phyloP scores from a whole-genome alignment of 2,797 vertebrate species.

The Gobionotothen gibberifrons region DNA sequence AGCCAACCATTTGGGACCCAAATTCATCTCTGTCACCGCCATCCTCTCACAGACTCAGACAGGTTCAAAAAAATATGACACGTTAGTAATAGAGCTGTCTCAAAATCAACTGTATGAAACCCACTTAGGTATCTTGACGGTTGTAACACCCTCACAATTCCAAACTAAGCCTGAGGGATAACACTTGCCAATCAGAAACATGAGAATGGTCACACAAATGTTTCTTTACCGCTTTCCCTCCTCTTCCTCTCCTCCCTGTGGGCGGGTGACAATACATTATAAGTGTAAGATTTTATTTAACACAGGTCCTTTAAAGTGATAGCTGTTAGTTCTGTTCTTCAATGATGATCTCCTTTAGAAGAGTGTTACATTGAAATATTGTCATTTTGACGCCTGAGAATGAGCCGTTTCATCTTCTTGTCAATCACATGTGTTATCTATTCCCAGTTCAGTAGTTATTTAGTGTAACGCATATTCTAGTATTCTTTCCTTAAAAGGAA shows the following conservation, averaged over 20 bases:
- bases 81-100: conserved; percentile 69
- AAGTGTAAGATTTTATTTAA: conserved; percentile 73
- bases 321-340: conserved; percentile 63
- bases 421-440: conserved; percentile 66
- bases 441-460: conserved; percentile 47
- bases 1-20: conserved; percentile 35
- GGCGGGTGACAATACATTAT: conserved; percentile 66
- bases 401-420: conserved; percentile 71
- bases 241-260: conserved; percentile 42
- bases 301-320: conserved; percentile 57
- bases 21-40: conserved; percentile 38
- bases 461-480: conserved; percentile 18
- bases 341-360: conserved; percentile 45
- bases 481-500: conserved; percentile 45
- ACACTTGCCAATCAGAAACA: conserved; percentile 74
- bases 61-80: conserved; percentile 57
- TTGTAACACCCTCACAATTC: conserved; percentile 61
- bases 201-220: conserved; percentile 61
- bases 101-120: conserved; percentile 43
- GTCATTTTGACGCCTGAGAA: conserved; percentile 66
- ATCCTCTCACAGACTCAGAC: conserved; percentile 40
- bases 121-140: conserved; percentile 44
- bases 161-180: conserved; percentile 57
- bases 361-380: conserved; percentile 68
- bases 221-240: conserved; percentile 52